phyloP scores from a whole-genome alignment of 2,113 vertebrate species.

The Parus major region DNA sequence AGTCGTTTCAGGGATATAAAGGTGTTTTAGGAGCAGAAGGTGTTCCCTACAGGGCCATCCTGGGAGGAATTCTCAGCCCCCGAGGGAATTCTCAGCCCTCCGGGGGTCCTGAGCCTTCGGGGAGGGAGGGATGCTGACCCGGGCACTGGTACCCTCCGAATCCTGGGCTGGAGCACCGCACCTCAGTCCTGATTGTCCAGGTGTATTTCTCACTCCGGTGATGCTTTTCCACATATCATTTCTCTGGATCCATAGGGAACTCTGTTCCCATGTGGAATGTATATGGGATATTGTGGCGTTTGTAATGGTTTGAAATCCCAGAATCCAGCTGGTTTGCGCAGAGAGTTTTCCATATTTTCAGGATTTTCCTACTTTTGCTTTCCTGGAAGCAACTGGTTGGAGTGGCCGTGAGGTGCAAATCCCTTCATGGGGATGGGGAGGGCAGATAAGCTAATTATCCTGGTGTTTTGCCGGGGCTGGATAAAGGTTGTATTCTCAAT shows the following conservation, averaged over 20 bases:
- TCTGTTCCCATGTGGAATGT: accelerated
- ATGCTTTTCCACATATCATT: accelerated
- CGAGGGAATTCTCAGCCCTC: neutral
- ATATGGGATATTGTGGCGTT: neutral
- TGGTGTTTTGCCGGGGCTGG: neutral
- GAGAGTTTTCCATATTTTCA: neutral
- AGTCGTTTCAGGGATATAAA: neutral
- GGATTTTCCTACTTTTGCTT: neutral
- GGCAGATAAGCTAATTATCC: neutral
- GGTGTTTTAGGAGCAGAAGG: neutral
- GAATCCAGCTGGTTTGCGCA: accelerated
- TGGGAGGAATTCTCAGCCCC: no score
- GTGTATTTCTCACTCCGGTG: neutral
- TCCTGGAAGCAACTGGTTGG: neutral
- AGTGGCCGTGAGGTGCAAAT: neutral
- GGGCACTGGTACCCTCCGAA: accelerated
- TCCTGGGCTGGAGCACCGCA: neutral
- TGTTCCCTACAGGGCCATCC: neutral
- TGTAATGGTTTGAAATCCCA: neutral
- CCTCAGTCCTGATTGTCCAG: accelerated
- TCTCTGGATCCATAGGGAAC: accelerated
- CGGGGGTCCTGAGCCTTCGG: neutral
- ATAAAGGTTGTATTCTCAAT: neutral
- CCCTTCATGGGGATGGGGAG: neutral
- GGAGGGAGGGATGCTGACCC: neutral